phyloP scores from a whole-genome alignment of 2,113 vertebrate species.

The Perognathus longimembris region DNA sequence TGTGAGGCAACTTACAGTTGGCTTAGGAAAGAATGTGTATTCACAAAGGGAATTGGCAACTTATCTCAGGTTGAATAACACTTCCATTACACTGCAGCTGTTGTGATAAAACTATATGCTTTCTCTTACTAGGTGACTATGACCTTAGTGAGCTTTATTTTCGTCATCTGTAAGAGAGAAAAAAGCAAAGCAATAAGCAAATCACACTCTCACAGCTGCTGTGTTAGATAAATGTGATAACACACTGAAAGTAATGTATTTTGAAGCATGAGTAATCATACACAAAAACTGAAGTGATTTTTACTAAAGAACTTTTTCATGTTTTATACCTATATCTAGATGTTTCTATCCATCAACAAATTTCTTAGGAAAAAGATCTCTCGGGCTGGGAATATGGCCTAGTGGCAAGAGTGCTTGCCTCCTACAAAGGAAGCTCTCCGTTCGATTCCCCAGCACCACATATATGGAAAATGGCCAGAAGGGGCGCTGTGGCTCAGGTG shows the following conservation, averaged over 20 bases:
- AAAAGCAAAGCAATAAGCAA: not conserved
- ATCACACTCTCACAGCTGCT: not conserved
- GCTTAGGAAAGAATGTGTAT: not conserved
- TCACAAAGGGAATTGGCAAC: not conserved
- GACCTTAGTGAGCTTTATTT: not conserved
- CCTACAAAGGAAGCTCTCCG: too few species aligned
- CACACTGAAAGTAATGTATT: slow-evolving; percentile 14
- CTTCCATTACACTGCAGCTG: not conserved
- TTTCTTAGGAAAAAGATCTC: not conserved
- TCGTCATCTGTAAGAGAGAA: not conserved
- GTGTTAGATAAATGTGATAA: not conserved
- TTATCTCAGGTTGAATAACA: not conserved
- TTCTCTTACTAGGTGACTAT: not conserved
- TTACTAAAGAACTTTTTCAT: not conserved
- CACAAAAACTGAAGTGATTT: not conserved
- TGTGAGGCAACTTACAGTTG: not conserved
- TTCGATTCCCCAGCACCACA: too few species aligned
- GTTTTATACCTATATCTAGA: not conserved
- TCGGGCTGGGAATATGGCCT: too few species aligned
- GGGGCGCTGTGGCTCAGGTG: too few species aligned
- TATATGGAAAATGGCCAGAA: too few species aligned
- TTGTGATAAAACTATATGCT: not conserved
- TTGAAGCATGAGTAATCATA: not conserved
- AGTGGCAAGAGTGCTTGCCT: too few species aligned
- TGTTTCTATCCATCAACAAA: not conserved